Percentiles rank a stretch among this genome's conserved stretches.
These are phyloP conservation scores for Scophthalmus maximus DNA, from an alignment of 2,113 vertebrate species.

Conservation along the genomic window DNA sequence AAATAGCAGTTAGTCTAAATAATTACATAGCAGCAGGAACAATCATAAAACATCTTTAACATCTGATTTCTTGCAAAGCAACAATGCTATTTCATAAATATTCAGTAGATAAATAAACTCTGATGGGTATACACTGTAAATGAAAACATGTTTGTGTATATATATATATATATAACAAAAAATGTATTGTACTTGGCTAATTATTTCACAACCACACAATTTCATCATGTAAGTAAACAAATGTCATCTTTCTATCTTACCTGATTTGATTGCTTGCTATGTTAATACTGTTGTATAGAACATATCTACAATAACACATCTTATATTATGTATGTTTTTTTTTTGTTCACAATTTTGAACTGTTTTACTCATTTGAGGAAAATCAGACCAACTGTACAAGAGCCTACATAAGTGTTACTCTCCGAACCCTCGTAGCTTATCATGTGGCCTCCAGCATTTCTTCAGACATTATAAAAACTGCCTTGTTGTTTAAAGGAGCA, in stretches of 20 bases:
- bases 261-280: constrained; percentile 20
- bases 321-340: constrained; percentile 36
- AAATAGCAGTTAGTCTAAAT: constrained; percentile 74
- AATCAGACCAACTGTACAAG: constrained; percentile 36
- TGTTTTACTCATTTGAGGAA: not conserved
- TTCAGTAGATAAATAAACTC: constrained; percentile 76
- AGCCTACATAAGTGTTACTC: constrained; percentile 3
- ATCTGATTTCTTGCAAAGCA: constrained; percentile 63
- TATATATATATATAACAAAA: constrained; percentile 49
- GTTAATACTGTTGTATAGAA: constrained; percentile 53
- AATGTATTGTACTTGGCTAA: constrained; percentile 41
- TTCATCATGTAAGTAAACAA: constrained; percentile 56
- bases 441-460: constrained; percentile 19
- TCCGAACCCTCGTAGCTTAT: not conserved
- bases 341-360: constrained; percentile 12
- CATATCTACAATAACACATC: constrained; percentile 42
- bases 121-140: constrained; percentile 46
- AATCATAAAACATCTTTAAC: constrained; percentile 74
- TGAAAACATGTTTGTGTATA: constrained; percentile 35
- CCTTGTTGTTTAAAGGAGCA: constrained; percentile 21
- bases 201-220: constrained; percentile 60
- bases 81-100: constrained; percentile 66
- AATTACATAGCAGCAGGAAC: constrained; percentile 81
- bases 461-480: constrained; percentile 8
- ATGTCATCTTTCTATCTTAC: constrained; percentile 20